Base-by-base conservation (phyloP, 2,888 invertebrate genomes). In the Amiota minor region DNA sequence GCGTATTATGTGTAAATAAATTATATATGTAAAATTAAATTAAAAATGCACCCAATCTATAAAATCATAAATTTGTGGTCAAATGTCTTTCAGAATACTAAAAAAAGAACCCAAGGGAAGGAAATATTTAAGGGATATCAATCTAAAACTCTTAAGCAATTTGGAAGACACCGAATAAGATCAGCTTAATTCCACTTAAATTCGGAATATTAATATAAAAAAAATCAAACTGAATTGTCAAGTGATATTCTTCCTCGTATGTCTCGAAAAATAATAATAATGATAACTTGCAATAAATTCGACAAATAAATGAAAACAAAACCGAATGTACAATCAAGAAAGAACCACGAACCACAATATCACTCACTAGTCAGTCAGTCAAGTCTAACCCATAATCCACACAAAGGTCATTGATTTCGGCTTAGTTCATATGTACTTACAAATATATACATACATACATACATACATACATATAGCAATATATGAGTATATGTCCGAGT, bases 351-450 rank as follows among this genome's bases (percentile, higher is more conserved):
- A 59, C 59, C 12, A 20, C 16, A 59, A 18, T 20, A 9, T n/a
- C 16, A 59, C 59, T n/a, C 16, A 59, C 59, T 9, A 16, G 35
- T 35, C 35, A 35, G 35, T 35, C 35, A 35, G 35, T 35, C 23
- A 62, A 62, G 67, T 23, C 67, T 18, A 20, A 68, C 46, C 67
- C 53, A 68, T 68, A 74, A 76, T 70, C 77, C 74, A 76, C 55
- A 74, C 82, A 83, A 85, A 85, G 86, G 85, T 85, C 85, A 85
- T 85, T 86, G 85, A 84, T 85, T 86, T 85, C 84, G 84, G 83
- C 86, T 86, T 85, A 84, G 82, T 76, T 69, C 75, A 75, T 77
- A 69, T 47, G 64, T 56, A 76, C 6, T 35, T 35, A 6, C 35
- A 35, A 46, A 70, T 61, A 77, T 73, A 71, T 62, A 47, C 20